Evolutionary conservation across 2,113 vertebrate species (phyloP), one percentile per base, ranked within the genome.

Genomic region (Orcinus orca): DNA sequence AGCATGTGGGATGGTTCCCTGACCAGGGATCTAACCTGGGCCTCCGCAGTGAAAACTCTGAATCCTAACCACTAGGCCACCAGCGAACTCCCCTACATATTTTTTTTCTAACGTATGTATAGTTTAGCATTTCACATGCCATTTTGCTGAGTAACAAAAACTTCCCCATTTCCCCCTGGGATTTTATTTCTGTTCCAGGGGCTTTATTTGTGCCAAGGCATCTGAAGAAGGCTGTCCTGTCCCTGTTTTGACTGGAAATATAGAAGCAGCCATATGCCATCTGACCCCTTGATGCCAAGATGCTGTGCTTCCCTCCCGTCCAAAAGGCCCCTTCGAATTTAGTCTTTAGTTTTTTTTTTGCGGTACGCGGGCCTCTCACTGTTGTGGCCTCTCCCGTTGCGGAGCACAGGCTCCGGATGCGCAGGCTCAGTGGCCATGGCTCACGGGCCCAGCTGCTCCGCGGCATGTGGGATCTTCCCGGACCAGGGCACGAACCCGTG

Each of bases 181-280:
- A 55, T 87, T 90, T 95, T 50, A 55, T 62, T 84, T 80, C 44
- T 91, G 44, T 53, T 41, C 29, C 58, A 80, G 23, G n/a, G 74
- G 13, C 6, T 83, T 90, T 14, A 38, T 65, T 31, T 67, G n/a
- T 73, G 36, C 36, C 50, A 44, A 31, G 5, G n/a, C 62, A 17
- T 21, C 25, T n/a, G 20, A 50, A 88, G 29, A 25, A 86, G 68
- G 50, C 53, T 76, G 33, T 31, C 26, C n/a, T 63, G 15, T 63
- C 9, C 58, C 15, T 53, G 15, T 71, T 85, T 74, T 62, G 38
- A 13, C 63, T 38, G n/a, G 50, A 88, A 81, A 77, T 82, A 12
- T 7, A 44, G 63, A 68, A 62, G 65, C 7, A 31, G 12, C 5
- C 23, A 9, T 0, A 8, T 2, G 8, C 8, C 25, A 0, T 83